Conservation (phyloP, 2,797 vertebrate species). For the Sphaeramia orbicularis region DNA sequence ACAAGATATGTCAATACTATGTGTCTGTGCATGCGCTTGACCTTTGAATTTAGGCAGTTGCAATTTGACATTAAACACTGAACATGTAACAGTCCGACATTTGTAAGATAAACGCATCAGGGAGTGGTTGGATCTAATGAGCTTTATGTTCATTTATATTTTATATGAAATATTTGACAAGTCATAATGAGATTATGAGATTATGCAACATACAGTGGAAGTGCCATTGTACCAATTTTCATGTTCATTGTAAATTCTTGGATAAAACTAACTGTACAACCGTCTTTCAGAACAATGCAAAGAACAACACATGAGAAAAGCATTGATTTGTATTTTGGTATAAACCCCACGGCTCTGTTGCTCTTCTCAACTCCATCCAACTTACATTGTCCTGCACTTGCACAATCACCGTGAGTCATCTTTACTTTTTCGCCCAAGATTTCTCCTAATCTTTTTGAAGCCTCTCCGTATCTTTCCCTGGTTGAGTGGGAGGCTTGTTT, state of each 20-base stretch:
- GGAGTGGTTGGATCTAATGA: not conserved
- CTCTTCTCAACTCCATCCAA: conserved; percentile 74
- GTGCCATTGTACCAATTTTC: conserved; percentile 4
- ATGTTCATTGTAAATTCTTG: conserved; percentile 26
- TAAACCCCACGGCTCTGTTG: conserved; percentile 67
- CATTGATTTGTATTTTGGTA: conserved; percentile 69
- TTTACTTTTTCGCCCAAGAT: conserved; percentile 81
- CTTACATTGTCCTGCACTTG: conserved; percentile 75
- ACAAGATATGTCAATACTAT: conserved; percentile 50
- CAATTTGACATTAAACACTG: conserved; percentile 16
- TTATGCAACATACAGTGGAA: conserved; percentile 16
- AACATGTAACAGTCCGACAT: not conserved
- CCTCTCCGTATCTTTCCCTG: conserved; percentile 73
- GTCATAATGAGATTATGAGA: conserved; percentile 4
- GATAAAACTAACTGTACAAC: conserved; percentile 45
- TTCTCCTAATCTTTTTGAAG: conserved; percentile 83
- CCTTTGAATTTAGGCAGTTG: conserved; percentile 39
- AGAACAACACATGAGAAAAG: conserved; percentile 55
- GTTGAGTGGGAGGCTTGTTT: conserved; percentile 87
- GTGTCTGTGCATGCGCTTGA: conserved; percentile 53
- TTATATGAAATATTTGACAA: not conserved
- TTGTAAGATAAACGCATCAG: not conserved
- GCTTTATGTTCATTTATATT: not conserved
- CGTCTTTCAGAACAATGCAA: conserved; percentile 59
- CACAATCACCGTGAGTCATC: conserved; percentile 83